Evolutionary conservation across 2,888 invertebrate genomes (phyloP), one percentile per base, ranked within the genome.

Genomic region (Erebia ligea): DNA sequence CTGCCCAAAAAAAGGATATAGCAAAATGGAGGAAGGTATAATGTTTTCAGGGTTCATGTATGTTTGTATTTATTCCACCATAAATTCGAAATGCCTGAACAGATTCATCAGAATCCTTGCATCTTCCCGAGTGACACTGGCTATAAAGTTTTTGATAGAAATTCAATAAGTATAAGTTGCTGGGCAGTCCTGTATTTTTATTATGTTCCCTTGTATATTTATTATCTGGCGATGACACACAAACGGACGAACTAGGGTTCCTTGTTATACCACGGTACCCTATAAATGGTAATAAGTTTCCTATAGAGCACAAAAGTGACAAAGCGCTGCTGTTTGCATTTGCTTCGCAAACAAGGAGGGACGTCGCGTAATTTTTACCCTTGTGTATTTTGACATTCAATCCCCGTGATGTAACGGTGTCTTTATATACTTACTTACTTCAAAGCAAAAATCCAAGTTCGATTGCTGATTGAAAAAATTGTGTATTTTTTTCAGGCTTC

Each of bases 261-360:
- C 54, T 8, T 54, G 17, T 54, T 19, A 15, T n/a, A 6, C 5
- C 10, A 3, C 5, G 17, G 59, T 2, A n/a, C n/a, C 17, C n/a
- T 40, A 40, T 17, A 58, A 58, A 59, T 40, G 59, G 48, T 62
- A 48, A 62, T 62, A 62, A 48, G 62, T 45, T 21, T 15, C 21
- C 42, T 42, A 61, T 19, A 42, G 59, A 54, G 21, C 17, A 62
- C 62, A 62, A 62, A 21, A 48, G 45, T 48, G 62, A 48, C 48
- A 45, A 45, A 62, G 48, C 45, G 48, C 48, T 5, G 62, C 6
- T 62, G 62, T 48, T 62, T 62, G 62, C 62, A 5, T 40, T 42
- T 45, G n/a, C 50, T n/a, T 8, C 48, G 48, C 45, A 62, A 62
- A 62, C 62, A 62, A 48, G 40, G 19, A 40, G 42, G 21, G 62